Conservation (phyloP, 2,113 vertebrate genomes). For the Myiozetetes cayanensis region DNA sequence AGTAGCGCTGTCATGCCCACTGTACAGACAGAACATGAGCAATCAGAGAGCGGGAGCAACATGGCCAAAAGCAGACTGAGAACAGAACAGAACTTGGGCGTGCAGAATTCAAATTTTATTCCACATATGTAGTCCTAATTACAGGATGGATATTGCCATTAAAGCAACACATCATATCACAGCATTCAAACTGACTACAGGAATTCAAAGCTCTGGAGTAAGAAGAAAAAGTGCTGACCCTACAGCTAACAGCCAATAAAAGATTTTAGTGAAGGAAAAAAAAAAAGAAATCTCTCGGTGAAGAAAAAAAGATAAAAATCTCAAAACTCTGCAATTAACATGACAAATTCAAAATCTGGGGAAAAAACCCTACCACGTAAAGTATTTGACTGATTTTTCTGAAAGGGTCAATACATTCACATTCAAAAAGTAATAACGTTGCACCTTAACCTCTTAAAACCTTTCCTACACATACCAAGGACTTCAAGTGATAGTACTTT, state of each 20-base stretch:
- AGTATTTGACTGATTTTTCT: not conserved
- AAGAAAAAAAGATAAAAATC: not conserved
- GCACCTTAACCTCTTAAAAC: not conserved
- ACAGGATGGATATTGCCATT: not conserved
- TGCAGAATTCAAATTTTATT: not conserved
- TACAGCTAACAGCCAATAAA: not conserved
- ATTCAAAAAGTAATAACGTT: not conserved
- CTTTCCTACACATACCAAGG: not conserved
- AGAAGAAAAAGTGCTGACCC: not conserved
- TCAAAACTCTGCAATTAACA: not conserved
- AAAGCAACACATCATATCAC: not conserved
- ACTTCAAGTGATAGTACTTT: not conserved
- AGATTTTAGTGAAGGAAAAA: not conserved
- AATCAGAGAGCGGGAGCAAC: not conserved
- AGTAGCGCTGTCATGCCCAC: not conserved
- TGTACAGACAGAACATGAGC: rapidly evolving
- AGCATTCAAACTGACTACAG: not conserved
- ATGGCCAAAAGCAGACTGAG: not conserved
- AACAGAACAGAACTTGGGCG: not conserved
- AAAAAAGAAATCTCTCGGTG: not conserved
- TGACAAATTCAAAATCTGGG: not conserved
- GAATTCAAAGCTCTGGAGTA: not conserved
- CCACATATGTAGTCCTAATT: not conserved
- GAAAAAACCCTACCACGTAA: not conserved
- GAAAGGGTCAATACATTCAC: not conserved